These are phyloP conservation scores for Nothocercus nigrocapillus DNA, from an alignment of 2,113 vertebrate species.

Conservation along the genomic window DNA sequence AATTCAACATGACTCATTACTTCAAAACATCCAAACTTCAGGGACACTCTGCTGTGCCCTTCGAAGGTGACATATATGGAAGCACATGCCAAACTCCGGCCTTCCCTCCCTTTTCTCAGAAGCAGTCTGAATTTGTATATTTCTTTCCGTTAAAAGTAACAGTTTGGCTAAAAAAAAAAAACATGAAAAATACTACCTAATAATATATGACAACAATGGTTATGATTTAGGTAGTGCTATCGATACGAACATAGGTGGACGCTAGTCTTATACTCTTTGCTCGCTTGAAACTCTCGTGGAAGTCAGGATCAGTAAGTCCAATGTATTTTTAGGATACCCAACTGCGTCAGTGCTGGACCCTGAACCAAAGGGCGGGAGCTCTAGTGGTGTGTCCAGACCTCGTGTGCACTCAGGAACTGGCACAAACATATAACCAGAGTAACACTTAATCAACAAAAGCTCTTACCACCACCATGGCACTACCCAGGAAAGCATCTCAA, in stretches of 20 bases:
- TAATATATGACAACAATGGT: not conserved
- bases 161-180: not conserved
- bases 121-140: not conserved
- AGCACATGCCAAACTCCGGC: rapidly evolving
- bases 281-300: not conserved
- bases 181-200: not conserved
- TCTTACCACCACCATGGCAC: not conserved
- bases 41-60: not conserved
- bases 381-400: not conserved
- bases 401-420: not conserved
- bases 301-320: not conserved
- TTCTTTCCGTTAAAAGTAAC: not conserved
- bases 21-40: not conserved
- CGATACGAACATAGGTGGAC: not conserved
- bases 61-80: not conserved
- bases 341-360: not conserved
- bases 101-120: not conserved
- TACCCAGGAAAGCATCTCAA: not conserved
- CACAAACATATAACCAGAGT: not conserved
- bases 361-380: not conserved
- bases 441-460: slow-evolving; percentile 15
- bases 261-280: not conserved
- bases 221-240: not conserved
- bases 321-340: not conserved
- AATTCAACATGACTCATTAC: not conserved